A percentile compares a stretch with the other conserved stretches of the same genome.
These are phyloP conservation scores for Ochotona curzoniae DNA, from an alignment of 2,113 vertebrate species.

Conservation along the genomic window DNA sequence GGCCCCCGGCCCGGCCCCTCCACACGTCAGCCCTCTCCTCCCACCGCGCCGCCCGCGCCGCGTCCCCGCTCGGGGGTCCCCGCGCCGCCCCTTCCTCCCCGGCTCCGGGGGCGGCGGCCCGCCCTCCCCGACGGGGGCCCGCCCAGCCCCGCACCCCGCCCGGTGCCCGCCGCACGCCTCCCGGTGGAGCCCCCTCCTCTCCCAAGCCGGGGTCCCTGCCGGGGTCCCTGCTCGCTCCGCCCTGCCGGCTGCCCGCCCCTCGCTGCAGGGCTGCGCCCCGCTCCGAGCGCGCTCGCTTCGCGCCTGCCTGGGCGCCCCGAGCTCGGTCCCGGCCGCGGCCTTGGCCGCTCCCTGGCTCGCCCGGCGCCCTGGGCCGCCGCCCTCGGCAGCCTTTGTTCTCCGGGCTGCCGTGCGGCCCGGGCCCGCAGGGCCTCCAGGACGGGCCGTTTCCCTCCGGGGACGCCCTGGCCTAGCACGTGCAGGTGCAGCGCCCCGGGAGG, in stretches of 20 bases:
- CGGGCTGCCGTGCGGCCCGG: too few relatives aligned
- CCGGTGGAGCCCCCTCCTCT: background rate
- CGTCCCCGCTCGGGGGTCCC: background rate
- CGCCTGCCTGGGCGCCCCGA: too few relatives aligned
- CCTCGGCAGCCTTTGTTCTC: too few relatives aligned
- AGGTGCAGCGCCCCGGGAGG: too few relatives aligned
- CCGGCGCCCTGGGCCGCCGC: too few relatives aligned
- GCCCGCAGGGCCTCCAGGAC: too few relatives aligned
- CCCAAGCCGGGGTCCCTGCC: background rate
- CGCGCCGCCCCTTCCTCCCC: background rate
- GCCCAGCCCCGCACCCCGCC: background rate
- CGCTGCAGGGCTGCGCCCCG: background rate
- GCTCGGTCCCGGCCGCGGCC: too few relatives aligned
- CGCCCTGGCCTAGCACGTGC: too few relatives aligned
- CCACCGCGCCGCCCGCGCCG: background rate
- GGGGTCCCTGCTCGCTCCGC: background rate
- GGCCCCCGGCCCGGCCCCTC: background rate
- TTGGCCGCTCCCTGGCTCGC: too few relatives aligned
- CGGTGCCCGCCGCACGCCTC: background rate
- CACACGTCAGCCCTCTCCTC: conserved; percentile 13
- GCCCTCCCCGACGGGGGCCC: background rate
- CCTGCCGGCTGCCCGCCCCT: background rate
- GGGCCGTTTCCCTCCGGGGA: too few relatives aligned
- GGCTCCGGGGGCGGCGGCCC: background rate
- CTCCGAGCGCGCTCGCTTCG: background rate